A percentile compares a stretch with the other conserved stretches of the same genome.
Conservation (phyloP, 2,113 vertebrate species). For the Podilymbus podiceps region DNA sequence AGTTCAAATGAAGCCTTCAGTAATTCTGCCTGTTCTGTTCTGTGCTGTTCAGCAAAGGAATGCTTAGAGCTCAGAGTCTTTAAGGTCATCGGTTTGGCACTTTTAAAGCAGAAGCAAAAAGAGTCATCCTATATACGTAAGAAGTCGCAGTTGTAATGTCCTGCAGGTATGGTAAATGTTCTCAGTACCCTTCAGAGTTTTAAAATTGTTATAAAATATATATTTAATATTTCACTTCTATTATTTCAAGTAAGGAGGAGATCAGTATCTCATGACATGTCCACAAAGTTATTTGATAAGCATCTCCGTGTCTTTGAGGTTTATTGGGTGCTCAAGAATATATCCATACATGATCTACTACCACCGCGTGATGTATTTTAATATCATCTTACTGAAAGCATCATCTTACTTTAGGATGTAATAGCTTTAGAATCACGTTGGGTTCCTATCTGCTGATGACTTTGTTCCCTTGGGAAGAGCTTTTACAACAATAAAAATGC, state of each 20-base stretch:
- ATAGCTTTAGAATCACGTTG: neutral
- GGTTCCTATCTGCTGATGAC: neutral
- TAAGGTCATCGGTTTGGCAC: neutral
- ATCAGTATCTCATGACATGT: neutral
- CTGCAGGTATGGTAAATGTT: neutral
- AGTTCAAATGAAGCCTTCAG: neutral
- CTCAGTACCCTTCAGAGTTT: neutral
- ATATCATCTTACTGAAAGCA: conserved; percentile 29
- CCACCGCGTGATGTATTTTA: conserved; percentile 25
- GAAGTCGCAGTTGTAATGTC: neutral
- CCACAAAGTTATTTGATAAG: neutral
- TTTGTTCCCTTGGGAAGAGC: neutral
- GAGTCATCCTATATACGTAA: fast-evolving
- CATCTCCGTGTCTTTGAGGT: neutral
- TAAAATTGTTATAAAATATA: neutral
- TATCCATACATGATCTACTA: neutral
- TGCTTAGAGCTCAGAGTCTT: neutral
- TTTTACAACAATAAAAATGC: neutral
- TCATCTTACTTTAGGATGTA: neutral
- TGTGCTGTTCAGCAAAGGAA: neutral
- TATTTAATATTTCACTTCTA: neutral
- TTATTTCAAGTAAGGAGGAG: conserved; percentile 2
- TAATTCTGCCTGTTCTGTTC: neutral
- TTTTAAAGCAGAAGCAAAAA: neutral
- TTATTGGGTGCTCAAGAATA: neutral